These are phyloP conservation scores for Galerucella pusilla DNA, from an alignment of 2,888 invertebrate genomes.

Conservation along the genomic window DNA sequence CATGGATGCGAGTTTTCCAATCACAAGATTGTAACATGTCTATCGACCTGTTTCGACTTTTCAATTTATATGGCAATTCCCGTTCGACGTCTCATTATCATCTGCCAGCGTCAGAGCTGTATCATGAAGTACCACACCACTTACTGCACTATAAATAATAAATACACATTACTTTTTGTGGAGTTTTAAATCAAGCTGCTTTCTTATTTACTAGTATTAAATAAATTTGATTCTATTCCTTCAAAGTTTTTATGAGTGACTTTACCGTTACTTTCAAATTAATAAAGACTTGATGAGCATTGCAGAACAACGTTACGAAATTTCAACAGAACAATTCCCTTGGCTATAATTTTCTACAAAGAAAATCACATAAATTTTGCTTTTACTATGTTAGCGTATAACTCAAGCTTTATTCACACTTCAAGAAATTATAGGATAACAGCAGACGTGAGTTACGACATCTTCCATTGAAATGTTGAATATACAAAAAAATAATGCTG, in stretches of 20 bases:
- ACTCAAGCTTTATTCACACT: slow-evolving; percentile 30
- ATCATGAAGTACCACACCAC: too few species aligned
- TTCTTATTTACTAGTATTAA: background rate
- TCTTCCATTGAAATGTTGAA: slow-evolving; percentile 8
- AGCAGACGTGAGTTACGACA: slow-evolving; percentile 16
- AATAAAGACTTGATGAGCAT: background rate
- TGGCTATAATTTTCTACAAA: slow-evolving; percentile 29
- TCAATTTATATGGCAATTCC: too few species aligned
- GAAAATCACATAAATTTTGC: slow-evolving; percentile 33
- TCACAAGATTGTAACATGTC: too few species aligned
- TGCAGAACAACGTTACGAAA: background rate
- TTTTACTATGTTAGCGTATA: slow-evolving; percentile 26
- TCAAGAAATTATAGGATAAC: slow-evolving; percentile 25
- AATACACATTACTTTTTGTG: too few species aligned
- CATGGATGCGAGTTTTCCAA: too few species aligned
- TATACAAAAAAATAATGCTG: background rate
- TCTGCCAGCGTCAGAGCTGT: too few species aligned
- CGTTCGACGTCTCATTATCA: too few species aligned
- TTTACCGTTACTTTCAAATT: background rate
- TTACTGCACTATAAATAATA: too few species aligned
- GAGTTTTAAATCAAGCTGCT: background rate
- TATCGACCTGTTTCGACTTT: too few species aligned
- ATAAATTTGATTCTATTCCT: background rate
- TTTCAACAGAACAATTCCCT: slow-evolving; percentile 27
- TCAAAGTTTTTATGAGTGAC: background rate